Evolutionary conservation across 2,797 vertebrate species (phyloP).

Genomic region (Epinephelus malabaricus): DNA sequence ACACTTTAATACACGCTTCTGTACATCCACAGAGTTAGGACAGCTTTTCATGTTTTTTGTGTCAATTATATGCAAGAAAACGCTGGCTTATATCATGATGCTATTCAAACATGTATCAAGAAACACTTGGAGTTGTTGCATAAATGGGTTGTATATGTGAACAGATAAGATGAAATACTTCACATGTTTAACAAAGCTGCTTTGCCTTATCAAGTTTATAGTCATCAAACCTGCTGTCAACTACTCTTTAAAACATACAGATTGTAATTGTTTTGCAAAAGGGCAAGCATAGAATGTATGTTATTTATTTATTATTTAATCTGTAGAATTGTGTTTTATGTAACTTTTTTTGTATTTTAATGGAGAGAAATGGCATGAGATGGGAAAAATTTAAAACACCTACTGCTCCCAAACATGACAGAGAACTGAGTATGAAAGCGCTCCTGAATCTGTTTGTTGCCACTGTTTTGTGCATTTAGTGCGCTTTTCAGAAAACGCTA

Average conservation of each 20-base stretch:
- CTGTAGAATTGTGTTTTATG: constrained; percentile 19
- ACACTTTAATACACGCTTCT: constrained; percentile 11
- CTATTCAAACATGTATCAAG: constrained; percentile 11
- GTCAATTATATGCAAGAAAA: constrained; percentile 20
- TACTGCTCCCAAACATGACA: not conserved
- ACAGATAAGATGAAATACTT: constrained; percentile 21
- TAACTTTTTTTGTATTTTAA: not conserved
- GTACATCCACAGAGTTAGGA: not conserved
- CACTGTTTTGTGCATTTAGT: not conserved
- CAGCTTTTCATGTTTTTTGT: not conserved
- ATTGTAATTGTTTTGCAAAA: constrained; percentile 49
- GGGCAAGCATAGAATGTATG: constrained; percentile 39
- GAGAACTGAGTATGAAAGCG: not conserved
- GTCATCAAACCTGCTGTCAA: constrained; percentile 11
- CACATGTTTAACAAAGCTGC: constrained; percentile 48
- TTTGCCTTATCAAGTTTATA: constrained; percentile 68
- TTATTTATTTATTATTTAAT: constrained; percentile 31
- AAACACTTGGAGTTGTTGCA: constrained; percentile 19
- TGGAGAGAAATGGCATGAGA: not conserved
- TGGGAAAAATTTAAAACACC: not conserved
- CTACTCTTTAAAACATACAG: constrained; percentile 21
- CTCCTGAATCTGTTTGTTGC: not conserved
- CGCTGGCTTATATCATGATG: not conserved
- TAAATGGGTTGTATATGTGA: not conserved
- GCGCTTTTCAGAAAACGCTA: not conserved